Evolutionary conservation across 2,888 invertebrate genomes (phyloP), one percentile per base, ranked within the genome.

Genomic region (Aporophyla lueneburgensis): DNA sequence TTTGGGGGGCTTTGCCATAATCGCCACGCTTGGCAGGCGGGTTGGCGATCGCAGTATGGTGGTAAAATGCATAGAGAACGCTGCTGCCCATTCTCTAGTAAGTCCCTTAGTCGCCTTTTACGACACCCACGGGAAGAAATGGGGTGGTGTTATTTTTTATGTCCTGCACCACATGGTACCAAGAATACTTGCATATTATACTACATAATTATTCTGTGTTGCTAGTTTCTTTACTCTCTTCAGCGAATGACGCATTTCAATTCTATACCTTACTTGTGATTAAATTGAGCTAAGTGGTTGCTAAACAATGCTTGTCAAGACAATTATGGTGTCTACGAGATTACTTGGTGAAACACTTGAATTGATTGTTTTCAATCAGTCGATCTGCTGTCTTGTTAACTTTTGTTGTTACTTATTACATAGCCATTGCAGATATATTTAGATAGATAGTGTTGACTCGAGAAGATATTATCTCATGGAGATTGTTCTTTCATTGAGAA

Each of bases 361-460:
- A 27, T 53, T 59, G 54, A 68, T 81, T 75, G 56, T 16, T 67
- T 81, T 51, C 56, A 80, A 80, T 80, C 14, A n/a, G 14, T 49
- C 33, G 27, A 61, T 43, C 24, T 43, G 19, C 27, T 63, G 24
- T 53, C 10, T 67, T 76, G 6, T 54, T 66, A 24, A 24, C 33
- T 66, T 14, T 56, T 46, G 16, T 10, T 27, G n/a, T 27, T 46
- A n/a, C 4, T 49, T 46, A 49, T 33, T 40, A 21, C 9, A 46
- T 43, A 58, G 24, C 16, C 19, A 0, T 24, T n/a, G n/a, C 19
- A 24, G 63, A 10, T 46, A 24, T 19, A n/a, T n/a, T n/a, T n/a
- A 24, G 19, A 24, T 19, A 3, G 33, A 33, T 33, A 24, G 19
- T 46, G 43, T 10, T 46, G 24, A 33, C 12, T 33, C 3, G 21